A percentile compares a stretch with the other conserved stretches of the same genome.
Evolutionary conservation across 2,888 invertebrate species (phyloP).

Genomic region (Cephalotes varians): DNA sequence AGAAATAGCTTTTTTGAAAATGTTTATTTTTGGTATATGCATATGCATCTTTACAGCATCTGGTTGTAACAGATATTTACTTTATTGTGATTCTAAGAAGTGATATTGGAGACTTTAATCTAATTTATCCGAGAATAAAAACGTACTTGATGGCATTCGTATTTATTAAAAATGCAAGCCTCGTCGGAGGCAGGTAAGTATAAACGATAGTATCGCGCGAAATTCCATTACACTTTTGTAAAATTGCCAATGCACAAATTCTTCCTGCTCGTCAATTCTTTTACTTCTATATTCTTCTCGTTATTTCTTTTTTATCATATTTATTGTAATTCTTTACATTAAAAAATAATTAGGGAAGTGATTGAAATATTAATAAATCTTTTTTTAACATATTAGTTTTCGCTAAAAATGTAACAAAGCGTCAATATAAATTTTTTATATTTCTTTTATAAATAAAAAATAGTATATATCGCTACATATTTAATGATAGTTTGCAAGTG

Average conservation of each 20-base stretch:
- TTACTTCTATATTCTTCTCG: too few species aligned
- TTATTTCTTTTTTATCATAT: too few species aligned
- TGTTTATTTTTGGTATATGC: not conserved
- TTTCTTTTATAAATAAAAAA: not conserved
- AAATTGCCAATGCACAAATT: not conserved
- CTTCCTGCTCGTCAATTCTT: not conserved
- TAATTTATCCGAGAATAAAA: conserved; percentile 68
- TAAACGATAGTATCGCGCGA: not conserved
- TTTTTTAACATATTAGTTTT: not conserved
- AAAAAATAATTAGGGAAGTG: not conserved
- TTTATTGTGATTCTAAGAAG: not conserved
- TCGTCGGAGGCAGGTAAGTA: conserved; percentile 56
- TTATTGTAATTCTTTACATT: too few species aligned
- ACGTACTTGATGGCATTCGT: conserved; percentile 3
- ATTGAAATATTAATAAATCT: not conserved
- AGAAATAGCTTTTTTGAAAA: not conserved
- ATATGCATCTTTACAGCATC: not conserved
- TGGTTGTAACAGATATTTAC: not conserved
- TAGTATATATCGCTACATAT: too few species aligned
- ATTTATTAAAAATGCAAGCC: conserved; percentile 62
- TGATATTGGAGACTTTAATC: conserved; percentile 50
- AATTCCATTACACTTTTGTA: not conserved
- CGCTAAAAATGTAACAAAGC: not conserved
- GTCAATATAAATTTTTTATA: not conserved
- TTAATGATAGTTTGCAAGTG: not conserved